A percentile compares a stretch with the other conserved stretches of the same genome.
phyloP scores from a whole-genome alignment of 2,113 vertebrate genomes.

The Callithrix jacchus region DNA sequence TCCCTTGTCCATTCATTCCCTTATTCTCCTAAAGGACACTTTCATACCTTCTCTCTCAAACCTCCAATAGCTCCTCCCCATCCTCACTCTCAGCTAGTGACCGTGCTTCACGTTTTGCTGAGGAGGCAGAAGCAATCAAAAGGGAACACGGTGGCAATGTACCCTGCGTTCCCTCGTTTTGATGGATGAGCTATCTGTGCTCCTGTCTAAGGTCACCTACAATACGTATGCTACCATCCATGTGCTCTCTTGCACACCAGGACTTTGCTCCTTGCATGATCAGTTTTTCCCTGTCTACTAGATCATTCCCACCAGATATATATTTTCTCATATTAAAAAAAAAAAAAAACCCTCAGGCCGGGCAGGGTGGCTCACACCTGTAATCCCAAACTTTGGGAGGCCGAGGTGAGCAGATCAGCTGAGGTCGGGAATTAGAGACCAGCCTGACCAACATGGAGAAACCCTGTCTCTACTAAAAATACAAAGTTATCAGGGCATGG shows the following conservation, averaged over 20 bases:
- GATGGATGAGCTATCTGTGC: not conserved
- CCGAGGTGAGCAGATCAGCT: too few relatives aligned
- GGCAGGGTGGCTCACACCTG: too few relatives aligned
- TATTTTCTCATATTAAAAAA: not conserved
- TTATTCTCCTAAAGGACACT: not conserved
- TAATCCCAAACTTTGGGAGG: too few relatives aligned
- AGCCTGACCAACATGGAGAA: too few relatives aligned
- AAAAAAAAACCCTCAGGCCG: not conserved
- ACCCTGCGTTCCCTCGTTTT: not conserved
- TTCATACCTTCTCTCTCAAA: not conserved
- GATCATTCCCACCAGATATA: not conserved
- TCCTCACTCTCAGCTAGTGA: not conserved
- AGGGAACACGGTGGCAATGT: not conserved
- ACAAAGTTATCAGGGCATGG: too few relatives aligned
- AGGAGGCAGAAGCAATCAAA: not conserved
- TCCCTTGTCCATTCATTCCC: not conserved
- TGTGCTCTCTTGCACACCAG: not conserved
- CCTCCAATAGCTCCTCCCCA: not conserved
- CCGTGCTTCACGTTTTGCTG: not conserved
- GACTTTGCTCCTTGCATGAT: not conserved
- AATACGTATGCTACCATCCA: too few relatives aligned
- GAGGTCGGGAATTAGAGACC: too few relatives aligned
- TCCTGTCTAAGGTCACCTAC: not conserved
- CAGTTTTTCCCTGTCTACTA: not conserved
- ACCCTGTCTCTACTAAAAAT: too few relatives aligned